Percentiles rank a stretch among this genome's conserved stretches.
phyloP scores from a whole-genome alignment of 2,888 invertebrate species.

The Himalopsyche japonica region DNA sequence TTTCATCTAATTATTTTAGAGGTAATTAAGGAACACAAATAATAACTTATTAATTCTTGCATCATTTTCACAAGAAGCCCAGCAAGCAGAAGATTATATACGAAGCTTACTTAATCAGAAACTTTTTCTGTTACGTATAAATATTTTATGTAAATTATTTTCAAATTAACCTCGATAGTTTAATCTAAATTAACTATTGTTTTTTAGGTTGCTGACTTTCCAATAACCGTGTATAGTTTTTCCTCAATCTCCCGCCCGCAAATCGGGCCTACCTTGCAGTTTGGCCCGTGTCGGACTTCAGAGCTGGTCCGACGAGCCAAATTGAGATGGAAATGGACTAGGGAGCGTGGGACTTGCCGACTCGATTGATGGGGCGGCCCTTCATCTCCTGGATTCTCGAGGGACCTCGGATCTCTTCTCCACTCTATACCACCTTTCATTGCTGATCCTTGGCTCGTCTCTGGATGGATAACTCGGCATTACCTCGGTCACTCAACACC shows the following conservation, averaged over 20 bases:
- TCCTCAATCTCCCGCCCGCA: background rate
- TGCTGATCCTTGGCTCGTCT: background rate
- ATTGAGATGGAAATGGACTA: conserved; percentile 41
- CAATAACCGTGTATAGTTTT: background rate
- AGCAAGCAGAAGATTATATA: no score
- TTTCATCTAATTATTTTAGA: no score
- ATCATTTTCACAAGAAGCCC: no score
- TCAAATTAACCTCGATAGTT: no score
- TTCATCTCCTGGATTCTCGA: conserved; percentile 26
- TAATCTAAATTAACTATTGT: no score
- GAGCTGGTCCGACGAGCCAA: conserved; percentile 22
- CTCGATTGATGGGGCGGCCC: conserved; percentile 38
- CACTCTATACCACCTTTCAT: conserved; percentile 5
- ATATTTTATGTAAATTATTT: no score
- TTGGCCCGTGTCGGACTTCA: background rate
- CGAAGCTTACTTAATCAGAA: no score
- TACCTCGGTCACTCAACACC: background rate
- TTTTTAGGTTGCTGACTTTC: background rate
- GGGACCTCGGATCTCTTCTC: conserved; percentile 11
- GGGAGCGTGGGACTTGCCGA: conserved; percentile 35
- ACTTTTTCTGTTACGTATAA: no score
- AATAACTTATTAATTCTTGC: no score
- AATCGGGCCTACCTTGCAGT: background rate
- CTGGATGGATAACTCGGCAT: conserved; percentile 18
- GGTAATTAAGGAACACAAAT: no score